Evolutionary conservation across 1,140 invertebrate species (phyloP).

Genomic region (Vanessa tameamea): DNA sequence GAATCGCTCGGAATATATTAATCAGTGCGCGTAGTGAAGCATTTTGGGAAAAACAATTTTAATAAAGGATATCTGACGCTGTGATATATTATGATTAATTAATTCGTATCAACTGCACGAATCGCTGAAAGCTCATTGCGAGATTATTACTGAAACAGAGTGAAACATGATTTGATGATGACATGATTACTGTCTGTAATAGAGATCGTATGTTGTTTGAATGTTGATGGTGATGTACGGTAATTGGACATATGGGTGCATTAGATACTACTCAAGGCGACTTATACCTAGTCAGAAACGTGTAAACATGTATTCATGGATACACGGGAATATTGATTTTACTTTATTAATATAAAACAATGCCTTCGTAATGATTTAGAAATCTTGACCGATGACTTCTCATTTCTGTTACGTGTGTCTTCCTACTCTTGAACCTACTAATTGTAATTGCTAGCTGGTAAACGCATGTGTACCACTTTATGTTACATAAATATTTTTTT

Average conservation of each 20-base stretch:
- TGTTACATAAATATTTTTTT: too few species aligned
- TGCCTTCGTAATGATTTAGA: too few species aligned
- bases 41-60: slow-evolving; percentile 5
- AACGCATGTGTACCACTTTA: too few species aligned
- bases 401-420: too few species aligned
- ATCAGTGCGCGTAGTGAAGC: not conserved
- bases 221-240: not conserved
- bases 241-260: slow-evolving; percentile 4
- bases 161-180: not conserved
- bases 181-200: slow-evolving; percentile 12
- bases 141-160: not conserved
- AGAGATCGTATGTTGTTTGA: slow-evolving; percentile 4
- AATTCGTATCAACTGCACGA: slow-evolving; percentile 2
- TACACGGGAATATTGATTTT: not conserved
- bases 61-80: slow-evolving; percentile 1
- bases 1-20: not conserved
- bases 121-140: not conserved
- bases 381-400: too few species aligned
- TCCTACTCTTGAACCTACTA: too few species aligned
- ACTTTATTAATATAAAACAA: not conserved
- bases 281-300: not conserved
- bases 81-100: slow-evolving; percentile 7
- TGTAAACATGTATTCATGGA: not conserved
- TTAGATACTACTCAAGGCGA: not conserved
- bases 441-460: too few species aligned